Base-by-base conservation (phyloP, 2,797 vertebrate genomes). In the Gymnopithys bicolor region DNA sequence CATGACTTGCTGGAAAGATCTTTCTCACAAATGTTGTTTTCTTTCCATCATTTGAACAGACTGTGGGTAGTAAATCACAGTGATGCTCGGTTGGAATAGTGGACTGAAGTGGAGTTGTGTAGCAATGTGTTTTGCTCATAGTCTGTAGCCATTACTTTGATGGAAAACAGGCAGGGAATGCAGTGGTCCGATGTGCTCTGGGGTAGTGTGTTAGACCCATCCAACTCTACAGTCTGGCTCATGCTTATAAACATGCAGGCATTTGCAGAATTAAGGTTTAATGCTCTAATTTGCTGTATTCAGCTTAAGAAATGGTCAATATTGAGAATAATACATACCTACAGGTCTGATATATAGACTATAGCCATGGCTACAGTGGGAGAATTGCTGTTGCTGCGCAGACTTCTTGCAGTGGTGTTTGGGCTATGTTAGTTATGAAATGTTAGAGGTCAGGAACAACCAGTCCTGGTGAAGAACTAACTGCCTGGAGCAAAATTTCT, bases 121-220 rank as follows among this genome's bases (percentile, higher is more conserved):
- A 58, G 46, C 43, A 23, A 13, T 2, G 13, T 39, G 64, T 37
- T 87, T 71, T 88, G n/a, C 46, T 93, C 62, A 28, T 3, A 15
- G 45, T 45, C 48, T 70, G 32, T 22, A 68, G 69, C 41, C 22
- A 11, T 62, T 71, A 22, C 11, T 81, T 35, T 62, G 64, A 33
- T 27, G 53, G 58, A 77, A 84, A 81, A 37, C 37, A 52, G 48
- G 30, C 18, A 39, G 39, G 63, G 71, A 76, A 55, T 55, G n/a
- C 43, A 45, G 16, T 1, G 7, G 13, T 66, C 39, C 0, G 0
- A 0, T 0, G 0, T 49, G 77, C 49, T 90, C 32, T 48, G 58
- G 30, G 21, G 32, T 5, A 21, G 27, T 10, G 4, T 10, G 17
- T 48, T n/a, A 32, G 64, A 63, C 27, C 66, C 56, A n/a, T 16